Evolutionary conservation across 2,797 vertebrate species (phyloP).

Genomic region (Epinephelus coioides): DNA sequence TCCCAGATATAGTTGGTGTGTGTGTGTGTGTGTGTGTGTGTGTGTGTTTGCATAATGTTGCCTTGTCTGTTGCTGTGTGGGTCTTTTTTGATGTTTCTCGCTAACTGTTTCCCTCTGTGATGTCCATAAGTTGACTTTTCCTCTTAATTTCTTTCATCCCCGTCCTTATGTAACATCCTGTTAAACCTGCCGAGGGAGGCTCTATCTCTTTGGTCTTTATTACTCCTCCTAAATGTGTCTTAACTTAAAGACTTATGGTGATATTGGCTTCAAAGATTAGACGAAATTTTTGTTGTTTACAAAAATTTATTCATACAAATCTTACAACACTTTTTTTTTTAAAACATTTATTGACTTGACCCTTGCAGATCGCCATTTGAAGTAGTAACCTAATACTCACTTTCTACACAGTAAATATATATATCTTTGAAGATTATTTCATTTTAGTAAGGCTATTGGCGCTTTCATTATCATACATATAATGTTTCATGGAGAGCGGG

Average conservation of each 20-base stretch:
- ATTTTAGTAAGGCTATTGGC: constrained; percentile 96
- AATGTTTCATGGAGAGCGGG: constrained; percentile 75
- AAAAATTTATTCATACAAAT: constrained; percentile 99
- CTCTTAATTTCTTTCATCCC: constrained; percentile 6
- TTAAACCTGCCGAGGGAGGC: constrained; percentile 5
- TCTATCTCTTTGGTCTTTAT: constrained; percentile 26
- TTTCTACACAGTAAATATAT: constrained; percentile 85
- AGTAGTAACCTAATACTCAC: constrained; percentile 80
- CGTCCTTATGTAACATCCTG: constrained; percentile 16
- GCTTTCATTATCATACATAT: constrained; percentile 90
- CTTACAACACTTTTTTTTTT: constrained; percentile 93
- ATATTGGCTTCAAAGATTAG: constrained; percentile 91
- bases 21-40: constrained; percentile 8
- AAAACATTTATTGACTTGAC: constrained; percentile 93
- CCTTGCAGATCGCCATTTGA: constrained; percentile 91
- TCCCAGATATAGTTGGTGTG: background rate
- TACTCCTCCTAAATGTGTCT: constrained; percentile 30
- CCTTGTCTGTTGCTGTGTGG: constrained; percentile 9
- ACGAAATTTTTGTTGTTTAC: constrained; percentile 96
- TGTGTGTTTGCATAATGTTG: background rate
- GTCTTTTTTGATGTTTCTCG: constrained; percentile 3
- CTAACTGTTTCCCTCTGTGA: constrained; percentile 7
- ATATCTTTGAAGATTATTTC: constrained; percentile 79
- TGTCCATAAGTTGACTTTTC: constrained; percentile 4
- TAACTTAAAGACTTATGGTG: constrained; percentile 40